Conservation (phyloP, 2,888 invertebrate genomes). For the Archaeoteleia sp. region DNA sequence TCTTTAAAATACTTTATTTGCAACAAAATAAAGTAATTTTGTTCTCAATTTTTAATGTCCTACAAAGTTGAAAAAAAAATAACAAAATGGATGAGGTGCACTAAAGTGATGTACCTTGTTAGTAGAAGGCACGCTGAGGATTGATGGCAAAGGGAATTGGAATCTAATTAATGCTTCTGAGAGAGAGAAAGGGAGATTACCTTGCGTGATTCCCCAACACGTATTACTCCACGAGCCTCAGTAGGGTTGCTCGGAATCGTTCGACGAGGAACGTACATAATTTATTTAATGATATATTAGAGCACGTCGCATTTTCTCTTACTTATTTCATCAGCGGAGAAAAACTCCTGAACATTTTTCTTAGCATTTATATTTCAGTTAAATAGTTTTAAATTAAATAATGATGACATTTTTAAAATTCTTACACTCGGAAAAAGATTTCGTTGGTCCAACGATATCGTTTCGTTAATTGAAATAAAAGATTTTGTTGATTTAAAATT, state of each 20-base stretch:
- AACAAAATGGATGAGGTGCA: too few relatives aligned
- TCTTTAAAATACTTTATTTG: too few relatives aligned
- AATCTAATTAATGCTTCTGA: constrained; percentile 65
- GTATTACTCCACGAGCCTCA: constrained; percentile 40
- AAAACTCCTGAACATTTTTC: too few relatives aligned
- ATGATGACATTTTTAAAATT: too few relatives aligned
- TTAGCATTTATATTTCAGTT: constrained; percentile 19
- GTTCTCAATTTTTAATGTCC: too few relatives aligned
- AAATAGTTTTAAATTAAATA: constrained; percentile 27
- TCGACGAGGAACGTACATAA: constrained; percentile 44
- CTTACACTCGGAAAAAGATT: too few relatives aligned
- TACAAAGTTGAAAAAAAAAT: too few relatives aligned
- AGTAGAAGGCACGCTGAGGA: constrained; percentile 52
- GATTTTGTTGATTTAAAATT: too few relatives aligned
- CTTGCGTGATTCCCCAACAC: constrained; percentile 57
- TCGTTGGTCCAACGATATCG: too few relatives aligned
- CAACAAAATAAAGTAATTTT: too few relatives aligned
- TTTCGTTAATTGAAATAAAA: too few relatives aligned
- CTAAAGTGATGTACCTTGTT: too few relatives aligned
- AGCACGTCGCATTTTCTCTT: constrained; percentile 43
- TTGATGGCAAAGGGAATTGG: constrained; percentile 65
- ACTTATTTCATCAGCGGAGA: constrained; percentile 40
- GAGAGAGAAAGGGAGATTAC: constrained; percentile 60
- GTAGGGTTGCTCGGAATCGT: constrained; percentile 33
- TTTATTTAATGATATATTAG: constrained; percentile 53